A percentile compares a stretch with the other conserved stretches of the same genome.
Evolutionary conservation across 2,888 invertebrate genomes (phyloP).

Genomic region (Athalia circularis): DNA sequence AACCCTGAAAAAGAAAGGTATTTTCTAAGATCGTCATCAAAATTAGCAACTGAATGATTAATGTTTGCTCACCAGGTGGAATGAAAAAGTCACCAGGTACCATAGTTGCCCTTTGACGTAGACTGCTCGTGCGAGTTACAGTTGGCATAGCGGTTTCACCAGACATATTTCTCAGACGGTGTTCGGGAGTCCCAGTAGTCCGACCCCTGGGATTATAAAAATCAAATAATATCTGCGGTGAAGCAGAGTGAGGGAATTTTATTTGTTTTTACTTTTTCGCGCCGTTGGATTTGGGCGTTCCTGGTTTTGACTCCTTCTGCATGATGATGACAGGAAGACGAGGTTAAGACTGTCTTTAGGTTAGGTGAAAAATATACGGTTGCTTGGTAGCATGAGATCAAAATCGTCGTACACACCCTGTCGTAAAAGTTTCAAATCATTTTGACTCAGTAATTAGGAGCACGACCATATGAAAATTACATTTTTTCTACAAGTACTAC

Average conservation of each 20-base stretch:
- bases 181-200: constrained; percentile 3
- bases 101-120: constrained; percentile 53
- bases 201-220: constrained; percentile 3
- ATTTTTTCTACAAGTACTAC: no score
- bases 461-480: no score
- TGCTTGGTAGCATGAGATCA: no score
- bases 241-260: background rate
- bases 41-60: background rate
- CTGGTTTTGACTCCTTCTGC: constrained; percentile 36
- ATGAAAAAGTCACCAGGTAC: constrained; percentile 49
- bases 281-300: constrained; percentile 8
- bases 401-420: no score
- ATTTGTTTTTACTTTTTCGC: constrained; percentile 5
- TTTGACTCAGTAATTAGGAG: no score
- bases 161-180: background rate
- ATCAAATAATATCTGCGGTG: background rate
- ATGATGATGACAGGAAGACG: background rate
- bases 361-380: background rate
- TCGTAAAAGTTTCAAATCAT: no score
- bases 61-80: constrained; percentile 14
- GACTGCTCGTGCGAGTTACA: constrained; percentile 29
- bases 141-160: constrained; percentile 23
- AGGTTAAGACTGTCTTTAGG: constrained; percentile 1
- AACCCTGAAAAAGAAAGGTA: constrained; percentile 3
- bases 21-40: background rate